These are phyloP conservation scores for Subacronicta megacephala DNA, from an alignment of 2,888 invertebrate species.

Conservation along the genomic window DNA sequence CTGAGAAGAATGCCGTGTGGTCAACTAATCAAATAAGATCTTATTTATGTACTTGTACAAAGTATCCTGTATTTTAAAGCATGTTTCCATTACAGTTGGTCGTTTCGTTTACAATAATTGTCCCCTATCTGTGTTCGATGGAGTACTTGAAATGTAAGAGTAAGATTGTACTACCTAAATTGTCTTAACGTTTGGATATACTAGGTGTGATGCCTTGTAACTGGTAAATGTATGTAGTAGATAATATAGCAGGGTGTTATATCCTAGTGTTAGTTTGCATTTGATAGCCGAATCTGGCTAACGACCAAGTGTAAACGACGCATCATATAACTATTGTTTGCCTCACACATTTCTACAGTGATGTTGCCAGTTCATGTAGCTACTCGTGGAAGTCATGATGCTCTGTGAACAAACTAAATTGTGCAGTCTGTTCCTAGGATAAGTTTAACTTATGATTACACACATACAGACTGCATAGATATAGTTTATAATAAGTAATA, in stretches of 20 bases:
- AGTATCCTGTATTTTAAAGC: conserved; percentile 7
- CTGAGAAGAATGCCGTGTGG: conserved; percentile 1
- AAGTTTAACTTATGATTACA: conserved; percentile 59
- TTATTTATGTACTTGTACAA: conserved; percentile 5
- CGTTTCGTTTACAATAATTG: conserved; percentile 39
- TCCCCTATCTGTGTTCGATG: conserved; percentile 47
- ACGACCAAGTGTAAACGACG: conserved; percentile 54
- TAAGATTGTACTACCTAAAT: conserved; percentile 39
- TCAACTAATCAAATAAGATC: conserved; percentile 3
- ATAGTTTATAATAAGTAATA: conserved; percentile 55
- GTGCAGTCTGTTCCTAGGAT: conserved; percentile 60
- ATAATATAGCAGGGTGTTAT: conserved; percentile 46
- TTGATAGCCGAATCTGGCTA: conserved; percentile 51
- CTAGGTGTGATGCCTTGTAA: conserved; percentile 44
- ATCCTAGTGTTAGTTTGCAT: conserved; percentile 44
- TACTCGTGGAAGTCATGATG: conserved; percentile 27
- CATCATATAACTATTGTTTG: conserved; percentile 38
- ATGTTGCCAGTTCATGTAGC: conserved; percentile 23
- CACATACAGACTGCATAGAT: conserved; percentile 63
- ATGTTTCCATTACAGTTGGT: conserved; percentile 50
- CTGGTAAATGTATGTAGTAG: conserved; percentile 38
- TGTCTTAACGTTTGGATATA: conserved; percentile 39
- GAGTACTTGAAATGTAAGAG: conserved; percentile 24
- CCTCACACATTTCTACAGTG: conserved; percentile 35
- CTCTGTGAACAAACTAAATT: conserved; percentile 38